These are phyloP conservation scores for Adelges cooleyi DNA, from an alignment of 1,140 invertebrate genomes.

Conservation along the genomic window DNA sequence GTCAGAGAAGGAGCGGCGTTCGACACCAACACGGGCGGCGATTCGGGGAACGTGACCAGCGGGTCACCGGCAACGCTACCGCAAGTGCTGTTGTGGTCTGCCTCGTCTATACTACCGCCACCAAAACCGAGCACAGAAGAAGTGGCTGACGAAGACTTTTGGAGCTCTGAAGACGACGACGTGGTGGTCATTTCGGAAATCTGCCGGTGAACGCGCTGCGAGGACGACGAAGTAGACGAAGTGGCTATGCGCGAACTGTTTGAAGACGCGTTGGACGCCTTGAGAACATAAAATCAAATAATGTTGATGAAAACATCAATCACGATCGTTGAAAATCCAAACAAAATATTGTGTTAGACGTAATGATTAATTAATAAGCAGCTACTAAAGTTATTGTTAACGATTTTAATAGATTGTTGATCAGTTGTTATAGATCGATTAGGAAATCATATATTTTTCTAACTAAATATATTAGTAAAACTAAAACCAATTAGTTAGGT, in stretches of 20 bases:
- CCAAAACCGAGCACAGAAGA: not conserved
- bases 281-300: too few relatives aligned
- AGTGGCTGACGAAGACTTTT: slow-evolving; percentile 39
- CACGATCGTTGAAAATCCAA: too few relatives aligned
- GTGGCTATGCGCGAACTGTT: slow-evolving; percentile 34
- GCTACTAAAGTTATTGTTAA: too few relatives aligned
- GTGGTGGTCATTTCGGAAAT: slow-evolving; percentile 50
- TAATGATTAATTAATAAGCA: too few relatives aligned
- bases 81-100: not conserved
- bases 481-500: too few relatives aligned
- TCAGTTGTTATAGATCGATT: too few relatives aligned
- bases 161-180: slow-evolving; percentile 39
- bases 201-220: slow-evolving; percentile 42
- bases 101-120: not conserved
- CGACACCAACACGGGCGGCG: slow-evolving; percentile 55
- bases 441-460: too few relatives aligned
- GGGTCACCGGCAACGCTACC: slow-evolving; percentile 42
- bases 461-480: too few relatives aligned
- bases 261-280: too few relatives aligned
- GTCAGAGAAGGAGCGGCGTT: slow-evolving; percentile 31
- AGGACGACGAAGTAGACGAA: slow-evolving; percentile 39
- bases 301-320: too few relatives aligned
- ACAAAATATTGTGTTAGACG: too few relatives aligned
- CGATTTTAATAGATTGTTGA: too few relatives aligned
- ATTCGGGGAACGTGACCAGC: slow-evolving; percentile 57